Evolutionary conservation across 2,797 vertebrate genomes (phyloP).

Genomic region (Sphenodon punctatus): DNA sequence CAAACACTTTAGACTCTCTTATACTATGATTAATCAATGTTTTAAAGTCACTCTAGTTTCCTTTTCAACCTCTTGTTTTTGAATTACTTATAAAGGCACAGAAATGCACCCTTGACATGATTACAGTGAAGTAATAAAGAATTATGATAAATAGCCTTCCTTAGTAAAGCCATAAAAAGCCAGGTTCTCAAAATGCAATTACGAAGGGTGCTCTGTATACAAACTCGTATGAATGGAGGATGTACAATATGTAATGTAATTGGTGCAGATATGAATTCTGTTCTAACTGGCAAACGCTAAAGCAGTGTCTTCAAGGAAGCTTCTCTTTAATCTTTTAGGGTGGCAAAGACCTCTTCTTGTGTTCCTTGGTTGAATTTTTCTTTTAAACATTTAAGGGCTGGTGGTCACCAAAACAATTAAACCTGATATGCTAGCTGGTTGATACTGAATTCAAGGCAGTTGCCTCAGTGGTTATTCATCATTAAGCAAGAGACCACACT

Average conservation of each 20-base stretch:
- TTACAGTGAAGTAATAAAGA: constrained; percentile 27
- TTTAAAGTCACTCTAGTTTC: neutral
- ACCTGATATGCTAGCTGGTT: fast-evolving
- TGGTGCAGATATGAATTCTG: too few relatives aligned
- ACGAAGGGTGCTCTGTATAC: constrained; percentile 18
- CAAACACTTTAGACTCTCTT: too few relatives aligned
- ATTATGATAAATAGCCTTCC: constrained; percentile 57
- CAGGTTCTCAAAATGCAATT: constrained; percentile 48
- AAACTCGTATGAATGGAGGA: constrained; percentile 20
- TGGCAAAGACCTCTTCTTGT: too few relatives aligned
- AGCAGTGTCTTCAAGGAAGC: too few relatives aligned
- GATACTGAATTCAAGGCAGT: neutral
- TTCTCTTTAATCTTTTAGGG: too few relatives aligned
- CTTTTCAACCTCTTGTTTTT: constrained; percentile 37
- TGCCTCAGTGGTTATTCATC: neutral
- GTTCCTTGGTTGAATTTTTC: too few relatives aligned
- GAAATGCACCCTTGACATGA: constrained; percentile 52
- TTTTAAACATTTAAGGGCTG: too few relatives aligned
- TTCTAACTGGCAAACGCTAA: too few relatives aligned
- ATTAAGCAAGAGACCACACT: neutral
- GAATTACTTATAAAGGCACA: constrained; percentile 51
- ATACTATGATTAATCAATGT: too few relatives aligned
- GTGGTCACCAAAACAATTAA: neutral
- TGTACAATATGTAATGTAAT: constrained; percentile 14
- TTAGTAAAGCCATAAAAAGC: constrained; percentile 43